phyloP scores from a whole-genome alignment of 92 coral and sea anemone species.

The Zoanthus solanderi region DNA sequence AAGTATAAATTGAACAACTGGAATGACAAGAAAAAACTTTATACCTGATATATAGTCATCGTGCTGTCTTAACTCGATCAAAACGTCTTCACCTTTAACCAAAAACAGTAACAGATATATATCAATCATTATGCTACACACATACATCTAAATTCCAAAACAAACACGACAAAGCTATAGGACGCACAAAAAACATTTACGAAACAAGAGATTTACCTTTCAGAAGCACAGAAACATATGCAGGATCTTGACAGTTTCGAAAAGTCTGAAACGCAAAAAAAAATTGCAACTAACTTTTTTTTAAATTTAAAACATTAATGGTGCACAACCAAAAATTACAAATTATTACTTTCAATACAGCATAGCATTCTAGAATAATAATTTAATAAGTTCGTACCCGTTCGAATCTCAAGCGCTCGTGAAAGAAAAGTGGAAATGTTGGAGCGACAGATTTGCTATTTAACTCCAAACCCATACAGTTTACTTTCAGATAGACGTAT shows the following conservation, averaged over 20 bases:
- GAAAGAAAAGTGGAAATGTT: slow-evolving; percentile 95
- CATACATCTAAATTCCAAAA: neutral
- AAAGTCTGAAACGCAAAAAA: slow-evolving; percentile 73
- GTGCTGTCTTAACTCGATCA: slow-evolving; percentile 91
- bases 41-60: slow-evolving; percentile 97
- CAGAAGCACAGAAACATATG: slow-evolving; percentile 93
- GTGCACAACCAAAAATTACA: neutral
- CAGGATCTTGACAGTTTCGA: slow-evolving; percentile 98
- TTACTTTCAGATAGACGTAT: slow-evolving; percentile 90
- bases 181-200: neutral
- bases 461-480: slow-evolving; percentile 98
- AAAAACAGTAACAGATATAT: neutral
- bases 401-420: slow-evolving; percentile 97
- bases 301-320: neutral
- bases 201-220: slow-evolving; percentile 76
- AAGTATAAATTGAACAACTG: neutral
- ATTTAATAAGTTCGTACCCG: slow-evolving; percentile 66
- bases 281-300: neutral
- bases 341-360: neutral
- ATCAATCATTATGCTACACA: neutral
- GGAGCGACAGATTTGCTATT: slow-evolving; percentile 97
- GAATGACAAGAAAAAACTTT: neutral
- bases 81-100: slow-evolving; percentile 88
- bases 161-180: slow-evolving; percentile 46
- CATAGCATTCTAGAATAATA: slow-evolving; percentile 14